Evolutionary conservation across 2,797 vertebrate species (phyloP).

Genomic region (Monodelphis domestica): DNA sequence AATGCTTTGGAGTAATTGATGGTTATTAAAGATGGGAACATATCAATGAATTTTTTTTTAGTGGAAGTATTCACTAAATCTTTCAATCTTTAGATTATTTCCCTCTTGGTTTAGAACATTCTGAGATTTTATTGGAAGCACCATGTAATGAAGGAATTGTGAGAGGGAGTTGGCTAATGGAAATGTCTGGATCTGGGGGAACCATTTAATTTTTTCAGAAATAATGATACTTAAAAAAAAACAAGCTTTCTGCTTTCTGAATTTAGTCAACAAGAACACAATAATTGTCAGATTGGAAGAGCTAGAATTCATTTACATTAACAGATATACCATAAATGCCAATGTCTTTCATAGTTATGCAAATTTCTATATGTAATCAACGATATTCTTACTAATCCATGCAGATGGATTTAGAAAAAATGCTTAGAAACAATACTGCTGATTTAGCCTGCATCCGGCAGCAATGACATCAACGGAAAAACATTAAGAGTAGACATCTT

Average conservation of each 20-base stretch:
- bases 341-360: accelerated
- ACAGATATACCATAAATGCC: accelerated
- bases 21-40: background rate
- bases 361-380: background rate
- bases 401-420: background rate
- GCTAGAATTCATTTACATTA: conserved; percentile 50
- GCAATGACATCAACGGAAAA: background rate
- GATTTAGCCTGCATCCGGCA: background rate
- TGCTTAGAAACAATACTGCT: background rate
- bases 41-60: background rate
- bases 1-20: background rate
- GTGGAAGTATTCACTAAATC: background rate
- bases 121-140: background rate
- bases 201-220: background rate
- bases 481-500: background rate
- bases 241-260: background rate
- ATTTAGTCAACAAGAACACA: conserved; percentile 56
- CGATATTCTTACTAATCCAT: background rate
- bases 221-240: background rate
- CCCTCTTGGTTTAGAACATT: background rate
- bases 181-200: background rate
- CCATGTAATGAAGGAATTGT: background rate
- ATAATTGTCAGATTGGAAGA: conserved; percentile 39
- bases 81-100: background rate
- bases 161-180: background rate